Evolutionary conservation across 2,888 invertebrate species (phyloP), one percentile per base, ranked within the genome.

Genomic region (Carterocephalus palaemon): DNA sequence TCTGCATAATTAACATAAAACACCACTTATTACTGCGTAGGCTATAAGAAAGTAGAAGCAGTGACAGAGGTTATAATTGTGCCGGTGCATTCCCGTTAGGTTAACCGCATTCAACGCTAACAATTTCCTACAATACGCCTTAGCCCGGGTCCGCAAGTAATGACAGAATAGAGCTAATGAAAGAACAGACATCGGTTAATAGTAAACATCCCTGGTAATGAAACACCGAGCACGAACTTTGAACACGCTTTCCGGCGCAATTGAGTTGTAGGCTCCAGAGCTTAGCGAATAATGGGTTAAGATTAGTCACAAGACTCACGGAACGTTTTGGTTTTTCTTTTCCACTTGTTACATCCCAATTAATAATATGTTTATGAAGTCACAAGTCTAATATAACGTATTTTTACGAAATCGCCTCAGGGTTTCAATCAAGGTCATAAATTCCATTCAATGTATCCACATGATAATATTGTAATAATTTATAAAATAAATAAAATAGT

Each of bases 1-100:
- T n/a, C n/a, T n/a, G n/a, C n/a, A n/a, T n/a, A n/a, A n/a, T n/a
- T n/a, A 17, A 26, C 4, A 3, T n/a, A 26, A 22, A 38, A 12
- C n/a, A 41, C 20, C 34, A 22, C 22, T 42, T 26, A 45, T 45
- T 38, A 39, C 20, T 4, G 16, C n/a, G 22, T 39, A 39, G 19
- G 3, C 19, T 19, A 33, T 41, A 33, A 43, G 62, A 67, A 66
- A 69, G 62, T 64, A 58, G 64, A 66, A 65, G 57, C 64, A 53
- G 61, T 56, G 57, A 60, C 64, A 64, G 66, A 70, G 67, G 62
- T 70, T 70, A 73, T 76, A 79, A 81, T 81, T 77, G 77, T 61
- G 68, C 57, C 64, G 59, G 62, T 58, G 62, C 57, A 57, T 60
- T 79, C 70, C 81, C 80, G 82, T 79, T 82, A 78, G 52, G 57